A percentile compares a stretch with the other conserved stretches of the same genome.
Conservation (phyloP, 2,888 invertebrate genomes). For the Crocallis elinguaria region DNA sequence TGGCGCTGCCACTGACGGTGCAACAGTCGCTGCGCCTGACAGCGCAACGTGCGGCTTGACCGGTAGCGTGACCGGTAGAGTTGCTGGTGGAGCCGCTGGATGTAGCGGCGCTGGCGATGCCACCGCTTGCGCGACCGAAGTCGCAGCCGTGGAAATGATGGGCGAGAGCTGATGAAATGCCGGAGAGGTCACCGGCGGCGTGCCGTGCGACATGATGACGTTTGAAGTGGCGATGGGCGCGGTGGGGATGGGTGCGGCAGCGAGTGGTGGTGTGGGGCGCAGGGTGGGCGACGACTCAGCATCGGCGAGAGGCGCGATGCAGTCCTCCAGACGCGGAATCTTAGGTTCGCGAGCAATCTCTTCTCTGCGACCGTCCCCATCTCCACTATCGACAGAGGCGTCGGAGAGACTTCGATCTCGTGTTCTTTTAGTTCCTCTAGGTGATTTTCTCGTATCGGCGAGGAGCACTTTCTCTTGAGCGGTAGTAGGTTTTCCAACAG, state of each 20-base stretch:
- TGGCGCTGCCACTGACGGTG: slow-evolving; percentile 51
- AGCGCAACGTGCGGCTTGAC: slow-evolving; percentile 20
- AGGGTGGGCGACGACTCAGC: slow-evolving; percentile 30
- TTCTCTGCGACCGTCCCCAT: slow-evolving; percentile 79
- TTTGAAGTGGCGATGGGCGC: slow-evolving; percentile 4
- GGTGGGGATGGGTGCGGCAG: neutral
- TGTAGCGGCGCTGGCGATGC: slow-evolving; percentile 14
- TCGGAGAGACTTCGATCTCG: slow-evolving; percentile 88
- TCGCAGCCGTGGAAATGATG: neutral
- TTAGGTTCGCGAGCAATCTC: slow-evolving; percentile 61
- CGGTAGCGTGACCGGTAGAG: slow-evolving; percentile 23
- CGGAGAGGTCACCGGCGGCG: slow-evolving; percentile 1
- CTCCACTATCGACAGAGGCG: slow-evolving; percentile 86
- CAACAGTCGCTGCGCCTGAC: neutral
- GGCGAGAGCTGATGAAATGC: neutral
- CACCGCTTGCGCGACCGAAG: slow-evolving; percentile 10
- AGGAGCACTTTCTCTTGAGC: slow-evolving; percentile 53
- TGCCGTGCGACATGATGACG: slow-evolving; percentile 9
- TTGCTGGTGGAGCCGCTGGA: slow-evolving; percentile 11
- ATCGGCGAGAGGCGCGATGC: slow-evolving; percentile 30
- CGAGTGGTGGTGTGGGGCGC: slow-evolving; percentile 25
- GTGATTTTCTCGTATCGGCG: slow-evolving; percentile 85
- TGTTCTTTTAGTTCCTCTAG: slow-evolving; percentile 86
- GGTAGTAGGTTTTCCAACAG: slow-evolving; percentile 51
- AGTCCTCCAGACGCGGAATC: slow-evolving; percentile 54